A percentile compares a stretch with the other conserved stretches of the same genome.
phyloP scores from a whole-genome alignment of 2,113 vertebrate species.

The Chloropsis hardwickii region DNA sequence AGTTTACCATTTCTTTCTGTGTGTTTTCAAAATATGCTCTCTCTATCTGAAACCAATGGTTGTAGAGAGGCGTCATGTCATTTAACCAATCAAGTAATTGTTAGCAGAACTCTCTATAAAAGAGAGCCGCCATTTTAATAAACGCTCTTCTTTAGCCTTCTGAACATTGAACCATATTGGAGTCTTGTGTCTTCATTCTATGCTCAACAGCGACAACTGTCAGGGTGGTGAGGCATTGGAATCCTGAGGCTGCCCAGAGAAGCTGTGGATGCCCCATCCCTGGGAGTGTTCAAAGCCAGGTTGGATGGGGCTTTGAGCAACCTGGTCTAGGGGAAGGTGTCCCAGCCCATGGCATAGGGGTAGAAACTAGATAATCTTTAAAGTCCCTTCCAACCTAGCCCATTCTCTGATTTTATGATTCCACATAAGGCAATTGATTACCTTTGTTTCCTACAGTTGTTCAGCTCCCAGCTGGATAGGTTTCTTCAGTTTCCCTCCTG shows the following conservation, averaged over 20 bases:
- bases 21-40: too few species aligned
- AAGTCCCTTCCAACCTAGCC: not conserved
- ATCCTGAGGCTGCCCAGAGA: rapidly evolving
- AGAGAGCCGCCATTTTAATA: too few species aligned
- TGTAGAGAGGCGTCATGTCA: too few species aligned
- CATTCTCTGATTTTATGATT: not conserved
- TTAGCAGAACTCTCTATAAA: too few species aligned
- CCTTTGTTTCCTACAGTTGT: not conserved
- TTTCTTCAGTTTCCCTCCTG: not conserved
- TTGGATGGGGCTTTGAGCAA: not conserved
- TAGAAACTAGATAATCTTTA: not conserved
- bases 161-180: too few species aligned
- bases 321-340: not conserved
- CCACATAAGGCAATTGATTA: rapidly evolving
- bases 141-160: too few species aligned
- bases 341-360: not conserved
- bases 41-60: too few species aligned
- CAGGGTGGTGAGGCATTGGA: not conserved
- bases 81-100: too few species aligned
- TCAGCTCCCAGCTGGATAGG: not conserved
- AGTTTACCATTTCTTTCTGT: too few species aligned
- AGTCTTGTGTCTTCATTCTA: too few species aligned
- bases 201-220: too few species aligned
- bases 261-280: not conserved
- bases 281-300: not conserved